These are phyloP conservation scores for Cantharis nigra DNA, from an alignment of 2,888 invertebrate species.

Conservation along the genomic window DNA sequence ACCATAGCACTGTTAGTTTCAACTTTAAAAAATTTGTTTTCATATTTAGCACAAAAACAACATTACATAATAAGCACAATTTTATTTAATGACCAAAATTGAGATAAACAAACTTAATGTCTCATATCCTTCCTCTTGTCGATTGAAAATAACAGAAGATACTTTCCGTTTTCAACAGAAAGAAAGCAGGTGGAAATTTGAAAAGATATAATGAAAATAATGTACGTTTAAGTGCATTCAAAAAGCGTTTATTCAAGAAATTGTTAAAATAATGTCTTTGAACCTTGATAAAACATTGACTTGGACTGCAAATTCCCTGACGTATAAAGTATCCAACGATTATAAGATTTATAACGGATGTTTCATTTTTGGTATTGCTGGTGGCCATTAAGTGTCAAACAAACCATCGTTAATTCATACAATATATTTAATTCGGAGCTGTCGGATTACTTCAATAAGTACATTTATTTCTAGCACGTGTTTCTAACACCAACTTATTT, in stretches of 20 bases:
- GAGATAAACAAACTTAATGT: not conserved
- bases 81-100: not conserved
- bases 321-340: slow-evolving; percentile 1
- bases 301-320: slow-evolving; percentile 20
- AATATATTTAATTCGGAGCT: slow-evolving; percentile 16
- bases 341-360: slow-evolving; percentile 18
- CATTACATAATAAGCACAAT: not conserved
- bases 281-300: slow-evolving; percentile 28
- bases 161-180: not conserved
- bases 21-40: not conserved
- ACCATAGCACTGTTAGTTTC: not conserved
- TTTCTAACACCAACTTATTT: slow-evolving; percentile 1
- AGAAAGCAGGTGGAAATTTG: not conserved
- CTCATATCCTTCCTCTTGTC: not conserved
- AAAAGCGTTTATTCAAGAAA: not conserved
- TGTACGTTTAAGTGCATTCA: not conserved
- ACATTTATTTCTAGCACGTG: slow-evolving; percentile 1
- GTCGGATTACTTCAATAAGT: slow-evolving; percentile 9
- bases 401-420: slow-evolving; percentile 16
- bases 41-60: not conserved
- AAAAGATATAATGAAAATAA: not conserved
- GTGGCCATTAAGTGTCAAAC: slow-evolving; percentile 5
- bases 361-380: slow-evolving; percentile 22
- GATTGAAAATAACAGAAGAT: not conserved
- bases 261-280: slow-evolving; percentile 24